Evolutionary conservation across 2,797 vertebrate species (phyloP).

Genomic region (Helostoma temminkii): DNA sequence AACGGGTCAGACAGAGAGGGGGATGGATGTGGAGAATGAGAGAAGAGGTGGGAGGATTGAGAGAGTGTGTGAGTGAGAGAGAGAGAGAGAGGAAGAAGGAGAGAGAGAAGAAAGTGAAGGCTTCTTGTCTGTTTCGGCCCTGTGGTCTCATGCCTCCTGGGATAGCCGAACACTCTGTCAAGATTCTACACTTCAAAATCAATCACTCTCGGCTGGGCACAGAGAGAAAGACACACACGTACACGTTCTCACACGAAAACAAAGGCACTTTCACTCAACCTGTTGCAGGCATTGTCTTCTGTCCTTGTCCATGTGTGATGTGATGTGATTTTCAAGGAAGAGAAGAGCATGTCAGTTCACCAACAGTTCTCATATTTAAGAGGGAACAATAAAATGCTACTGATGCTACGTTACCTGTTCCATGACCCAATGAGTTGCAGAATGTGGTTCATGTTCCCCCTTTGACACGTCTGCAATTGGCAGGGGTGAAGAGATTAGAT

Average conservation of each 20-base stretch:
- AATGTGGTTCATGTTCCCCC: neutral
- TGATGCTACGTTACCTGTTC: neutral
- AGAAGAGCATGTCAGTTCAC: constrained; percentile 1
- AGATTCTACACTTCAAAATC: constrained; percentile 80
- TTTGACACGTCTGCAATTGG: neutral
- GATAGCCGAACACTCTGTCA: constrained; percentile 77
- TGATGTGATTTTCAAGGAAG: constrained; percentile 22
- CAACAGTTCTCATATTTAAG: constrained; percentile 7
- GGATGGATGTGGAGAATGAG: constrained; percentile 47
- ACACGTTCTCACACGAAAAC: constrained; percentile 34
- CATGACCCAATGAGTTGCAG: constrained; percentile 8
- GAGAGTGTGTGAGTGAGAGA: constrained; percentile 35
- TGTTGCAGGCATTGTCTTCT: constrained; percentile 36
- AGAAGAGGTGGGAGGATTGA: constrained; percentile 49
- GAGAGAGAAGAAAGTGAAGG: constrained; percentile 57
- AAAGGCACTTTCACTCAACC: constrained; percentile 41
- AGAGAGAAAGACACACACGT: constrained; percentile 53
- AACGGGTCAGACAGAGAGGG: constrained; percentile 63
- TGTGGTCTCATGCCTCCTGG: constrained; percentile 77
- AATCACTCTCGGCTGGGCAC: constrained; percentile 75
- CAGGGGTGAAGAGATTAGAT: neutral
- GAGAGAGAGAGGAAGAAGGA: constrained; percentile 1
- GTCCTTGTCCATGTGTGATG: constrained; percentile 44
- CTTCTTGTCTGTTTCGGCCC: constrained; percentile 66
- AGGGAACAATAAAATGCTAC: neutral